These are phyloP conservation scores for Poeciliopsis occidentalis DNA, from an alignment of 2,113 vertebrate species.

Conservation along the genomic window DNA sequence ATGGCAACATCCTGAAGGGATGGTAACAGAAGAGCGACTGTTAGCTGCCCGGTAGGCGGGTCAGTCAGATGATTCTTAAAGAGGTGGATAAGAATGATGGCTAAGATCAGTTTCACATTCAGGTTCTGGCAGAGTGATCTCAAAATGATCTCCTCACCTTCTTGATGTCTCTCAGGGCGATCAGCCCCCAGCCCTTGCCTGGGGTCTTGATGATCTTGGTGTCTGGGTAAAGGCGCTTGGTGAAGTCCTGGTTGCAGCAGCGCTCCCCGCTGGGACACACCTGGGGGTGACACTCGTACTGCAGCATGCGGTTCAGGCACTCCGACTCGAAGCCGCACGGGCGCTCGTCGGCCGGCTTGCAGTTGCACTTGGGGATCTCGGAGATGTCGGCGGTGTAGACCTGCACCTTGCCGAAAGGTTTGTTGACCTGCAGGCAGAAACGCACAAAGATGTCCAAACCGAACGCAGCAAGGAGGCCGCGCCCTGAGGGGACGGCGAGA, in stretches of 20 bases:
- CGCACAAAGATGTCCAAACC: background rate
- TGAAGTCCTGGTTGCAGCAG: conserved; percentile 98
- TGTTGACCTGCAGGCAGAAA: conserved; percentile 85
- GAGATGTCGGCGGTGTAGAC: conserved; percentile 93
- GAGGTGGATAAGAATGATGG: too few species aligned
- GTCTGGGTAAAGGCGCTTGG: conserved; percentile 94
- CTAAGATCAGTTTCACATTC: too few species aligned
- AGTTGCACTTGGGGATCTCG: conserved; percentile 98
- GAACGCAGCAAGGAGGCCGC: too few species aligned
- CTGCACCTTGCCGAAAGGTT: conserved; percentile 92
- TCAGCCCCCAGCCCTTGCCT: conserved; percentile 95
- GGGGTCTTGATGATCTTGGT: conserved; percentile 94
- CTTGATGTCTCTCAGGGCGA: conserved; percentile 91
- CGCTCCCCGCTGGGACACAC: conserved; percentile 89
- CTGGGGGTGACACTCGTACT: conserved; percentile 97
- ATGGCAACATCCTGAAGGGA: background rate
- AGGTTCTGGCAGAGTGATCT: too few species aligned
- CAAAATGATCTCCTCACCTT: conserved; percentile 81
- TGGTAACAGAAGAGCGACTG: too few species aligned
- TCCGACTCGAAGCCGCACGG: conserved; percentile 95
- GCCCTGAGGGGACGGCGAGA: background rate
- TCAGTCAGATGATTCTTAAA: too few species aligned
- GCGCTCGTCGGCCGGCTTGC: conserved; percentile 89
- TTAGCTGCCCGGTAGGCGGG: too few species aligned
- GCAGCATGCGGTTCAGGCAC: conserved; percentile 96